Base-by-base conservation (phyloP, 2,888 invertebrate species). In the Drosophila melanosoma region DNA sequence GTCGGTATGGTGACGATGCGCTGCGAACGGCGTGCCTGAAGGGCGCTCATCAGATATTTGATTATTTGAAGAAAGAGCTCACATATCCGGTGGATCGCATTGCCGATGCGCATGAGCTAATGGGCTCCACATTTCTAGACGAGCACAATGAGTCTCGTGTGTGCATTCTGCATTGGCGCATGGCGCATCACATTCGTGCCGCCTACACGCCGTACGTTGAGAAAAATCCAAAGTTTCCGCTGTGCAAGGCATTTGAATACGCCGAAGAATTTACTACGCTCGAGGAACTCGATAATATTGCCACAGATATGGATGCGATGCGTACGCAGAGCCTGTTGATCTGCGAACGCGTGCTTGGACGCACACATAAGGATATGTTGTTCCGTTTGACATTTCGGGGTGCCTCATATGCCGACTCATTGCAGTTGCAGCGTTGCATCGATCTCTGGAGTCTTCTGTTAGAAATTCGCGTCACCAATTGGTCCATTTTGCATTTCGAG, bases 291-390 rank as follows among this genome's bases (percentile, higher is more conserved):
- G 95, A 95, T 82, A 95, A 95, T 60, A 94, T 97, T 51, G 95
- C 96, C 56, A 94, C 95, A 1, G 98, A 99, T 94, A 94, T 97
- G 87, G 98, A 98, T 94, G 95, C 95, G 48, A 95, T 98, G 94
- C 95, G 98, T 86, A 96, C 96, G 92, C 98, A 98, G 93, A 96
- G 98, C 90, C 94, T 99, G 82, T 94, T 99, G 40, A 97, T 98
- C 81, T 96, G 97, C 79, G 97, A 97, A 93, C 94, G 98, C 87
- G 96, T 98, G 88, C 94, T 99, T 32, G 98, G 98, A 1, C 94
- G 96, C 0, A 94, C 95, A 81, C 98, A 99, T 93, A 97, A 97
- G 92, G 98, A 98, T 93, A 97, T 97, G 68, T 95, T 98, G 69
- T 98, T 96, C 93, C 94, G 96, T 54, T 93, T 96, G 74, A 96